Evolutionary conservation across 2,797 vertebrate species (phyloP), one percentile per base, ranked within the genome.

Genomic region (Fistularia tabacaria): DNA sequence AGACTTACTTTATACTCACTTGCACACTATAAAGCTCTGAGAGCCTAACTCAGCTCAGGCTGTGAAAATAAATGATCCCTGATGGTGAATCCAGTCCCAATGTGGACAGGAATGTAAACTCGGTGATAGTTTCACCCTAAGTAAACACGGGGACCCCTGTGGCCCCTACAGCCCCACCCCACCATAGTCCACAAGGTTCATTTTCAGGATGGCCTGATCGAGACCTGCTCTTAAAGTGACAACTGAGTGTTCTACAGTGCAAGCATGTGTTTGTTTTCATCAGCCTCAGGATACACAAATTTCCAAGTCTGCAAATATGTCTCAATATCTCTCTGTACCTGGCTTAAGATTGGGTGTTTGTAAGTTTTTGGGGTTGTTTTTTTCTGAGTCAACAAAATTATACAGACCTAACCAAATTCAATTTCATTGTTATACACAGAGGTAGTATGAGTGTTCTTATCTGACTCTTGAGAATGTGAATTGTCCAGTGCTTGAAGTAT

Each of bases 51-150:
- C 58, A 9, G 64, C 57, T 49, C 48, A 41, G 67, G 47, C 55
- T 76, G 71, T 71, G 47, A 62, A 76, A 76, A 80, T 71, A 86
- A 76, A 79, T 70, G 62, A 45, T 38, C 12, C 44, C 54, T 6
- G 50, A 45, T 72, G 69, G 73, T 83, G 61, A 54, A 72, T 76
- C 80, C 51, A 74, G 53, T 45, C 46, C 48, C 42, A 46, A 3
- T 14, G 10, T 54, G 13, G 37, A 47, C 51, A 74, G 77, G 69
- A 82, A 71, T 75, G 76, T 67, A 62, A 70, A 70, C 59, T 14
- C 7, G 44, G 36, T 49, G 59, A 82, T 42, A 41, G 51, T 62
- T 77, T 81, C 40, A 60, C 53, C 59, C 71, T 64, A 64, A 76
- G 71, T 71, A 82, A 81, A 84, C 69, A 86, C 0, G 7, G 49